Evolutionary conservation across 2,797 vertebrate genomes (phyloP), one percentile per base, ranked within the genome.

Genomic region (Pipistrellus pipistrellus): DNA sequence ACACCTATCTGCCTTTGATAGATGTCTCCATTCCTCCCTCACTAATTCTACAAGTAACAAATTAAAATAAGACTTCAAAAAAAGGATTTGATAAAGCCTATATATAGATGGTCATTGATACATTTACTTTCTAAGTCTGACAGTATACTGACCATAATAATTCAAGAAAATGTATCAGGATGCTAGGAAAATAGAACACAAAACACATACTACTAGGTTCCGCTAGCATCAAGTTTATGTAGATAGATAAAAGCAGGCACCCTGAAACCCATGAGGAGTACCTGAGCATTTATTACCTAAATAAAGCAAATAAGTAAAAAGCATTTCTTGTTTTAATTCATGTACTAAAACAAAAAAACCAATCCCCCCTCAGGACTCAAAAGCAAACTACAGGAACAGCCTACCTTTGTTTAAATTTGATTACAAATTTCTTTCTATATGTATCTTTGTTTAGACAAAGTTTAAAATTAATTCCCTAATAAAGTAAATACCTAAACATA

Each of bases 371-470:
- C 35, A 66, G 44, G 25, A 90, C 32, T 80, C 32, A 64, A 64
- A 78, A 46, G 81, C 48, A 93, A 87, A 20, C 30, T 81, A 85
- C 3, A 53, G 12, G 17, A 82, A 93, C 6, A 77, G 35, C 69
- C 27, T 77, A 93, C 13, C 13, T 89, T 44, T 73, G 35, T 44
- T 82, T 81, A 85, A 73, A n/a, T 69, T 53, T 90, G 38, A 90
- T 85, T 59, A 46, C 30, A 53, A 55, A 64, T 83, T 90, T 91
- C n/a, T 68, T 85, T 90, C 66, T 72, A 23, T 44, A 6, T 78
- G 8, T 78, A 46, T 25, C 32, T 92, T 88, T 53, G 27, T 82
- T 84, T 89, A 82, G 73, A 95, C 72, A 77, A 90, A 86, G 14
- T 10, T 81, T 90, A 76, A 78, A 14, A 53, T 80, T 71, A 78